These are phyloP conservation scores for Sterrhoptilus dennistouni DNA, from an alignment of 2,113 vertebrate genomes.

Conservation along the genomic window DNA sequence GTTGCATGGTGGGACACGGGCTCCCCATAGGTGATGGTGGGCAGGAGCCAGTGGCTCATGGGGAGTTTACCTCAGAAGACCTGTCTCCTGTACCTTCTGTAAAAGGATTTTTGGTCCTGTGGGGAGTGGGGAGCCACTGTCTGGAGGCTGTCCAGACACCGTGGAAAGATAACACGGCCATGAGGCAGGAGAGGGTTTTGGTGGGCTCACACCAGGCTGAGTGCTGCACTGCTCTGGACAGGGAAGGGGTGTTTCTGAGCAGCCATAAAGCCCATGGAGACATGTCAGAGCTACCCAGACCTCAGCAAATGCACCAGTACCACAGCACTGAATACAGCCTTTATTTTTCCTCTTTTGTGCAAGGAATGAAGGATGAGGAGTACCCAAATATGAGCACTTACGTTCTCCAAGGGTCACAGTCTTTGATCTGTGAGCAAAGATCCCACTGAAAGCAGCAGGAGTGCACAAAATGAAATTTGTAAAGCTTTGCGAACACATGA, in stretches of 20 bases:
- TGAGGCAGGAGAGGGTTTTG: not conserved
- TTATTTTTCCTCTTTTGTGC: constrained; percentile 10
- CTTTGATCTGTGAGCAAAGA: constrained; percentile 8
- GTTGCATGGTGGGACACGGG: rapidly evolving
- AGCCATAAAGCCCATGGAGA: rapidly evolving
- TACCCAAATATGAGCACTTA: not conserved
- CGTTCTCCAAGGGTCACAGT: not conserved
- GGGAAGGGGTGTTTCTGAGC: not conserved
- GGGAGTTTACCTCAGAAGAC: not conserved
- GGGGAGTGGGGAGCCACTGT: not conserved
- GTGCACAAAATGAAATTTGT: constrained; percentile 2
- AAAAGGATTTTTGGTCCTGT: not conserved
- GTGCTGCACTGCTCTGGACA: not conserved
- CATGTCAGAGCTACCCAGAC: not conserved
- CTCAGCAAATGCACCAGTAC: not conserved
- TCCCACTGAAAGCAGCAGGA: constrained; percentile 10
- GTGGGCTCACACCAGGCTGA: not conserved
- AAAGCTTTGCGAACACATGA: not conserved
- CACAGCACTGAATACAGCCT: not conserved
- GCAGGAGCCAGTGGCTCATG: not conserved
- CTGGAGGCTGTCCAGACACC: not conserved
- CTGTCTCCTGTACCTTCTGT: rapidly evolving
- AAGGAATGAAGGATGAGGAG: constrained; percentile 14
- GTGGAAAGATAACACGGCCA: not conserved
- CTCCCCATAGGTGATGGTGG: rapidly evolving